A percentile compares a stretch with the other conserved stretches of the same genome.
Evolutionary conservation across 1,140 invertebrate species (phyloP).

Genomic region (Cepaea nemoralis): DNA sequence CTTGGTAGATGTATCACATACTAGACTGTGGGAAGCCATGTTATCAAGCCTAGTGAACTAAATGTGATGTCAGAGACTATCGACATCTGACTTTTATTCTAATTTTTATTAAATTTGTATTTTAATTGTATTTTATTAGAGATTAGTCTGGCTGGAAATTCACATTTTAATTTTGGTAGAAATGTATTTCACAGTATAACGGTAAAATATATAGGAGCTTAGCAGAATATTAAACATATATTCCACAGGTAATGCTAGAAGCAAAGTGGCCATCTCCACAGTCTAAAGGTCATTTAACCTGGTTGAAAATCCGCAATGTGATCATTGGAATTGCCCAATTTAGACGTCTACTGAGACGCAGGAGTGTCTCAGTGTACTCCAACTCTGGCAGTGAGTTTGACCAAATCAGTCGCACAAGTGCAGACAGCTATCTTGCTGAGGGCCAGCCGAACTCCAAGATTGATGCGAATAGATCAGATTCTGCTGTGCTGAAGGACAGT

Average conservation of each 20-base stretch:
- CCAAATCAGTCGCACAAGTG: conserved; percentile 65
- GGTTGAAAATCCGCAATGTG: conserved; percentile 94
- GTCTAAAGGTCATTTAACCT: conserved; percentile 85
- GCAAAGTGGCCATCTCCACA: conserved; percentile 92
- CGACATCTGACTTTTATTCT: no score
- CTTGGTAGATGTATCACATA: no score
- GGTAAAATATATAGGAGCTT: no score
- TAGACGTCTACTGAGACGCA: conserved; percentile 54
- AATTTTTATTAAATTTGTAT: no score
- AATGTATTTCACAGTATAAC: no score
- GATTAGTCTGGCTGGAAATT: no score
- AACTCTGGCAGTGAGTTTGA: conserved; percentile 72
- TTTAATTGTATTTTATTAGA: no score
- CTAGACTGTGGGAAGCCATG: no score
- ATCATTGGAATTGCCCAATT: conserved; percentile 88
- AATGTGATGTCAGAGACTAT: no score
- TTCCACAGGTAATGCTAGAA: conserved; percentile 84
- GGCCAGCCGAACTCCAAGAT: conserved; percentile 38
- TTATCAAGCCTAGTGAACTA: no score
- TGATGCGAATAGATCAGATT: neutral
- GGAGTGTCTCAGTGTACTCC: conserved; percentile 66
- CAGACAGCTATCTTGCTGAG: conserved; percentile 69
- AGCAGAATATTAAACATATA: no score
- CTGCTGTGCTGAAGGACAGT: neutral
- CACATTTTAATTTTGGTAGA: no score